Evolutionary conservation across 2,797 vertebrate species (phyloP).

Genomic region (Siniperca undulata): DNA sequence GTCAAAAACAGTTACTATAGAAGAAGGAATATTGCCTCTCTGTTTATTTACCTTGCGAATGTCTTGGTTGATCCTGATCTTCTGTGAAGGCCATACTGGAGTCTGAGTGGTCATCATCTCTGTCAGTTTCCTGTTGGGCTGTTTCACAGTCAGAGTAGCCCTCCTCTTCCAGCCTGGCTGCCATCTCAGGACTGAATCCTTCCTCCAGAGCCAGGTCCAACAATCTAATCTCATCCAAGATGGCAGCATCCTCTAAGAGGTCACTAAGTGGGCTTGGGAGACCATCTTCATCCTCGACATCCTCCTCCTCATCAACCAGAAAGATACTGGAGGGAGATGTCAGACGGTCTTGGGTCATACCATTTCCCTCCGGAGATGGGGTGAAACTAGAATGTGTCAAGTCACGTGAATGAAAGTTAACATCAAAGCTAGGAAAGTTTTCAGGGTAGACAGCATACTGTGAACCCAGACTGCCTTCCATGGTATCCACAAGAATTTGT

Average conservation of each 20-base stretch:
- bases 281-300: slow-evolving; percentile 61
- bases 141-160: slow-evolving; percentile 34
- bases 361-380: slow-evolving; percentile 5
- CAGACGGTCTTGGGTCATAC: slow-evolving; percentile 22
- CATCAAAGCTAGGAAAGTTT: slow-evolving; percentile 5
- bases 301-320: slow-evolving; percentile 41
- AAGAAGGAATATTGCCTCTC: background rate
- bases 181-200: slow-evolving; percentile 89
- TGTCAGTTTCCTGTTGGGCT: slow-evolving; percentile 16
- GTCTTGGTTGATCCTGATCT: slow-evolving; percentile 29
- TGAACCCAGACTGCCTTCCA: slow-evolving; percentile 1
- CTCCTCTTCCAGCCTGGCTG: slow-evolving; percentile 82
- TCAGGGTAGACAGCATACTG: slow-evolving; percentile 1
- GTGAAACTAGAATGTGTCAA: slow-evolving; percentile 11
- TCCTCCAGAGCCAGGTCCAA: slow-evolving; percentile 92
- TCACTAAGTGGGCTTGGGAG: slow-evolving; percentile 74
- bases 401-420: slow-evolving; percentile 9
- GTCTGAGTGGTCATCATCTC: background rate
- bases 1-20: slow-evolving; percentile 1
- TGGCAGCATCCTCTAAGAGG: slow-evolving; percentile 80
- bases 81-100: background rate
- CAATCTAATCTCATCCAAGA: slow-evolving; percentile 91
- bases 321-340: slow-evolving; percentile 31
- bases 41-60: slow-evolving; percentile 49
- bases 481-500: slow-evolving; percentile 20